Evolutionary conservation across 2,888 invertebrate genomes (phyloP), one percentile per base, ranked within the genome.

Genomic region (Timema podura): DNA sequence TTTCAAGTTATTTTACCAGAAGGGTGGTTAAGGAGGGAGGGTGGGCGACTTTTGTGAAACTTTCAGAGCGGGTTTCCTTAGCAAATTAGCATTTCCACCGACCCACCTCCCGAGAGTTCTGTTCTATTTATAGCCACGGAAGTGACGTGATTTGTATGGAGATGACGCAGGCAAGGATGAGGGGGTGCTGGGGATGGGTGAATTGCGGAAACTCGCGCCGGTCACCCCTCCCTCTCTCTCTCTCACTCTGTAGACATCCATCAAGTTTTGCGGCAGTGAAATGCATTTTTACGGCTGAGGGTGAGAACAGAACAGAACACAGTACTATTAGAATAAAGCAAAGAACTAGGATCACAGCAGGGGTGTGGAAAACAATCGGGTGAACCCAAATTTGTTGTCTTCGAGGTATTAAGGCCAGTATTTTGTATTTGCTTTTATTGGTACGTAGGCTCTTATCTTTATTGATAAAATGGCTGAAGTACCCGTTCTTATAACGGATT

Each of bases 251-350:
- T 30, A 61, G 30, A 30, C 61, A 45, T 61, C 61, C 61, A 67
- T 67, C 67, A 48, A 67, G 48, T 44, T 51, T 16, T 9, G 67
- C 44, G 68, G 70, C 73, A 69, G 68, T 69, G 71, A 73, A 71
- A 73, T 73, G 71, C 73, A 71, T 73, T 73, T 73, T 73, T 71
- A 73, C 70, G 73, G 70, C 65, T 68, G 67, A 68, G 64, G 66
- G 66, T 30, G 44, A 49, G 66, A 49, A 44, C 5, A 49, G 66
- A 66, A 66, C 51, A 66, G 30, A 65, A n/a, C n/a, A n/a, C 30
- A 30, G 30, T 30, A 30, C 30, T 30, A 30, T 30, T 30, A 30
- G 30, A 30, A 30, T 30, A 30, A 30, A 30, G 30, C 30, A 30
- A 30, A 30, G 30, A 30, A 30, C 3, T 30, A 1, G 30, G 30